A percentile compares a stretch with the other conserved stretches of the same genome.
Evolutionary conservation across 2,888 invertebrate species (phyloP).

Genomic region (Alitta virens): DNA sequence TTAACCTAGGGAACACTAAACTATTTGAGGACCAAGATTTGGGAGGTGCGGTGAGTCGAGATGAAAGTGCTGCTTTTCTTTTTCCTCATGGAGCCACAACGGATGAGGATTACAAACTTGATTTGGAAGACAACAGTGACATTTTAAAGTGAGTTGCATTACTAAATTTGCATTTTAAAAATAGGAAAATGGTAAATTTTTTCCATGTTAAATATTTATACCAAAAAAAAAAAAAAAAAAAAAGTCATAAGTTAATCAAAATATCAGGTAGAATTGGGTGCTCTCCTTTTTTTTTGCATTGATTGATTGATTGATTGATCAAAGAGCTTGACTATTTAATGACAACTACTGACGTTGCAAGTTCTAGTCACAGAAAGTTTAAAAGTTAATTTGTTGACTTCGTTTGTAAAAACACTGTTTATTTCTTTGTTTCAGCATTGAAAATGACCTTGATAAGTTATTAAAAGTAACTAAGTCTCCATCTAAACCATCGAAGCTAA

Average conservation of each 20-base stretch:
- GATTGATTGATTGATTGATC: too few species aligned
- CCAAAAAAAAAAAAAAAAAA: not conserved
- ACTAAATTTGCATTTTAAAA: too few species aligned
- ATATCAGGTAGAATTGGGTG: not conserved
- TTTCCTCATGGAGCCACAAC: not conserved
- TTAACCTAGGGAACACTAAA: not conserved
- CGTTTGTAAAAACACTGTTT: not conserved
- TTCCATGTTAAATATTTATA: not conserved
- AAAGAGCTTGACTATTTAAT: too few species aligned
- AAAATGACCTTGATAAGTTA: constrained; percentile 11
- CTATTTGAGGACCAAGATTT: constrained; percentile 15
- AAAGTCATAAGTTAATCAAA: not conserved
- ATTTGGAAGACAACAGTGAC: constrained; percentile 9
- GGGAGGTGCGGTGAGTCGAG: constrained; percentile 9
- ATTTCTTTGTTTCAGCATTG: constrained; percentile 4
- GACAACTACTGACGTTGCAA: too few species aligned
- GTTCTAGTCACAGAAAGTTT: too few species aligned
- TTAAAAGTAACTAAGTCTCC: constrained; percentile 1
- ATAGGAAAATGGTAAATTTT: not conserved
- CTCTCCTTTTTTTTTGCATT: not conserved
- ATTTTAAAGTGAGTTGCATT: constrained; percentile 7
- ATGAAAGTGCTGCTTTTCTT: constrained; percentile 2
- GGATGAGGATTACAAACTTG: not conserved
- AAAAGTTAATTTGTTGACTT: too few species aligned
- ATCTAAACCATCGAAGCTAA: not conserved